Conservation (phyloP, 2,797 vertebrate species). For the Hoplostethus atlanticus region DNA sequence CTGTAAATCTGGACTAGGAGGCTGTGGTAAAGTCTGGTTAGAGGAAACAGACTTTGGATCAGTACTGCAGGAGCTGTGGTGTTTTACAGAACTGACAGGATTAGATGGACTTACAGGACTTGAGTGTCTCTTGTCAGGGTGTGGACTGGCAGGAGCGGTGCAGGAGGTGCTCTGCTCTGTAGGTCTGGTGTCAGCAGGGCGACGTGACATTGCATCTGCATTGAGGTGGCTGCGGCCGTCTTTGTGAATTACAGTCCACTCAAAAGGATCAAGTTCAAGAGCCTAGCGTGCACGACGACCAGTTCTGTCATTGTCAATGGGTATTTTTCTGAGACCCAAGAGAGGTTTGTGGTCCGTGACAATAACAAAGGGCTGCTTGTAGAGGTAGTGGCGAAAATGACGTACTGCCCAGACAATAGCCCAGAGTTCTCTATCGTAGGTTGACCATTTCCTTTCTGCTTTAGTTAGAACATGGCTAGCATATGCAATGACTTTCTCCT, state of each 20-base stretch:
- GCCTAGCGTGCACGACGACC: conserved; percentile 29
- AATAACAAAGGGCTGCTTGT: conserved; percentile 46
- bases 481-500: conserved; percentile 16
- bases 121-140: neutral
- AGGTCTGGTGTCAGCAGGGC: neutral
- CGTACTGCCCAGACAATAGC: conserved; percentile 29
- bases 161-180: neutral
- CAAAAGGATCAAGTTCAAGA: conserved; percentile 46
- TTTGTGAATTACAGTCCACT: conserved; percentile 31
- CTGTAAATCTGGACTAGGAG: neutral
- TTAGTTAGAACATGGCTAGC: conserved; percentile 33
- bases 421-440: conserved; percentile 34
- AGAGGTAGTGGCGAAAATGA: conserved; percentile 28
- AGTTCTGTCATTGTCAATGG: conserved; percentile 42
- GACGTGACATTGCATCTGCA: conserved; percentile 36
- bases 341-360: conserved; percentile 41
- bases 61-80: neutral
- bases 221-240: conserved; percentile 23
- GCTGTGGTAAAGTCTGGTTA: neutral
- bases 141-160: neutral
- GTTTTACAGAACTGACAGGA: neutral
- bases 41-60: neutral
- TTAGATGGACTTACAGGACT: neutral
- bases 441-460: conserved; percentile 42
- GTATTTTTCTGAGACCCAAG: conserved; percentile 31